Evolutionary conservation across 2,113 vertebrate species (phyloP), one percentile per base, ranked within the genome.

Genomic region (Hemicordylus capensis): DNA sequence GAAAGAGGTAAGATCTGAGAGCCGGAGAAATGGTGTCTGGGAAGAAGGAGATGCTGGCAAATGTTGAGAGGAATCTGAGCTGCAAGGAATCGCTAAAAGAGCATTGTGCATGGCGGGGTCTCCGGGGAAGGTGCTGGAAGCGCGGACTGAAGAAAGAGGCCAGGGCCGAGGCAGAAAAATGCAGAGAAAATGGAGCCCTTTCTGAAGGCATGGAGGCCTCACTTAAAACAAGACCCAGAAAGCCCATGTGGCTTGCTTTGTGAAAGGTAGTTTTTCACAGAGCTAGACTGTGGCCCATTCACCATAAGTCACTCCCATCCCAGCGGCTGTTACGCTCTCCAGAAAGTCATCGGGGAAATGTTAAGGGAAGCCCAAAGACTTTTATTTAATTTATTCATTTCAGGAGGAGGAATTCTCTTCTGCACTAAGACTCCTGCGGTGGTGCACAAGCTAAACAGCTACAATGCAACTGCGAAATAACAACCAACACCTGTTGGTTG

Each of bases 1-100:
- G 85, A 9, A 70, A 59, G 1, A 84, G 89, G 54, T 78, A 72
- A 44, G 37, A 64, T 22, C 59, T 31, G 83, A 70, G 51, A 91
- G 72, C 76, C 24, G 59, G 81, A 78, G 31, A 84, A 39, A 44
- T 22, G 5, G 48, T 7, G 11, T 61, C 70, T 63, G 2, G 4
- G 1, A 61, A n/a, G n/a, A n/a, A 63, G 28, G 34, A 80, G 44
- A 66, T 39, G 11, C 39, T 70, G 51, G 28, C 7, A 61, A 64
- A 31, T 69, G 75, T 84, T 84, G 54, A 89, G 83, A 80, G 79
- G 51, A 58, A 80, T 37, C 9, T 15, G 31, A 37, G 63, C 63
- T 54, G 44, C 46, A 67, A 67, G 46, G 31, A 80, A 80, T 48
- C 22, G 22, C 79, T 67, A 34, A 51, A 51, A 46, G n/a, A 80